These are phyloP conservation scores for Vespertilio murinus DNA, from an alignment of 2,797 vertebrate genomes.

Conservation along the genomic window DNA sequence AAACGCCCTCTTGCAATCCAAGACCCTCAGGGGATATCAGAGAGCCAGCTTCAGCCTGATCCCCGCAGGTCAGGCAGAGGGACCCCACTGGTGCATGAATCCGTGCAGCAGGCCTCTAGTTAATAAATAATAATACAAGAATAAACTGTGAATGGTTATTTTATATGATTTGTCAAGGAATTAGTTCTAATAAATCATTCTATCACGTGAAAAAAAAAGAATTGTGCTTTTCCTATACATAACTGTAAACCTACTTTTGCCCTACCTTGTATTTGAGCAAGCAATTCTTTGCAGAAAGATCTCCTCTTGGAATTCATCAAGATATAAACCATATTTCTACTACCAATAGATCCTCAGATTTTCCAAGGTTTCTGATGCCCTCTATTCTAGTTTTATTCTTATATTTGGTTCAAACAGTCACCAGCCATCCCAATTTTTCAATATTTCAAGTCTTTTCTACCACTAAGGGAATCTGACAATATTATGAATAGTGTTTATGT, in stretches of 20 bases:
- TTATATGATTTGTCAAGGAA: too few species aligned
- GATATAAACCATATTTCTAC: slow-evolving; percentile 32
- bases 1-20: too few species aligned
- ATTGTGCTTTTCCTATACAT: background rate
- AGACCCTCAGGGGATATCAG: too few species aligned
- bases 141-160: background rate
- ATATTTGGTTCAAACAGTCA: background rate
- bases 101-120: background rate
- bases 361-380: background rate
- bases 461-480: background rate
- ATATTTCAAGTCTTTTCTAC: background rate
- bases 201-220: too few species aligned
- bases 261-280: background rate
- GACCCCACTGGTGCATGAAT: too few species aligned
- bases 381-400: background rate
- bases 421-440: background rate
- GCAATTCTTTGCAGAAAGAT: background rate
- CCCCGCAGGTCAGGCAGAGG: too few species aligned
- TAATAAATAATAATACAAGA: background rate
- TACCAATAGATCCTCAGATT: background rate
- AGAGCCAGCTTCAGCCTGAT: too few species aligned
- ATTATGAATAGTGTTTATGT: background rate
- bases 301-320: slow-evolving; percentile 21
- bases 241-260: background rate
- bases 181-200: too few species aligned